Conservation (phyloP, 2,888 invertebrate genomes). For the Agrotis ipsilon region DNA sequence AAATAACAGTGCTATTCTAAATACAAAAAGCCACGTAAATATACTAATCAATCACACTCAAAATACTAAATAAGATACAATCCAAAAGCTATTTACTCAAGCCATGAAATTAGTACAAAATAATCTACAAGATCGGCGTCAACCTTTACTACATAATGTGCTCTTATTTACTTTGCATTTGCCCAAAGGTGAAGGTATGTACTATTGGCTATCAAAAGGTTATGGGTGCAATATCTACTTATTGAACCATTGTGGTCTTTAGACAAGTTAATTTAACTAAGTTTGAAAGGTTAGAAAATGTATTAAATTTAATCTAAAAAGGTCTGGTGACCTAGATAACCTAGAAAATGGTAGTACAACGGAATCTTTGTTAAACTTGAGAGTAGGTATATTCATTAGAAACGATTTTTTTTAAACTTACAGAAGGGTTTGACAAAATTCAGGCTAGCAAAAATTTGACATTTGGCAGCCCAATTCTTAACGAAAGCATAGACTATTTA, state of each 20-base stretch:
- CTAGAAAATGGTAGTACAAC: no score
- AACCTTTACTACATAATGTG: slow-evolving; percentile 29
- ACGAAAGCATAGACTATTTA: no score
- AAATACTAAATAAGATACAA: neutral
- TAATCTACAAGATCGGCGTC: neutral
- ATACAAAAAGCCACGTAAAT: neutral
- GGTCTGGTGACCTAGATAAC: no score
- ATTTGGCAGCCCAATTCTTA: no score
- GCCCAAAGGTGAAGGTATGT: slow-evolving; percentile 44
- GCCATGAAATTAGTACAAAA: neutral
- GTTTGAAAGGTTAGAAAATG: neutral
- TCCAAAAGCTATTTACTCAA: neutral
- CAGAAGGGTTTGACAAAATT: no score
- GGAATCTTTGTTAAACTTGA: neutral
- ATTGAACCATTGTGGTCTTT: slow-evolving; percentile 13
- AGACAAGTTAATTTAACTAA: neutral
- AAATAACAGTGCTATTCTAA: neutral
- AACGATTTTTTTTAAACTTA: no score
- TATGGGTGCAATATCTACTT: neutral
- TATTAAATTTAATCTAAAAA: neutral
- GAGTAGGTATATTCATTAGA: no score
- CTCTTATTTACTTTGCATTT: slow-evolving; percentile 34
- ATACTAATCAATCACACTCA: slow-evolving; percentile 8
- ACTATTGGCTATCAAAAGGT: slow-evolving; percentile 29
- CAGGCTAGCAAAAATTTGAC: no score